Evolutionary conservation across 2,888 invertebrate genomes (phyloP).

Genomic region (Mimas tiliae): DNA sequence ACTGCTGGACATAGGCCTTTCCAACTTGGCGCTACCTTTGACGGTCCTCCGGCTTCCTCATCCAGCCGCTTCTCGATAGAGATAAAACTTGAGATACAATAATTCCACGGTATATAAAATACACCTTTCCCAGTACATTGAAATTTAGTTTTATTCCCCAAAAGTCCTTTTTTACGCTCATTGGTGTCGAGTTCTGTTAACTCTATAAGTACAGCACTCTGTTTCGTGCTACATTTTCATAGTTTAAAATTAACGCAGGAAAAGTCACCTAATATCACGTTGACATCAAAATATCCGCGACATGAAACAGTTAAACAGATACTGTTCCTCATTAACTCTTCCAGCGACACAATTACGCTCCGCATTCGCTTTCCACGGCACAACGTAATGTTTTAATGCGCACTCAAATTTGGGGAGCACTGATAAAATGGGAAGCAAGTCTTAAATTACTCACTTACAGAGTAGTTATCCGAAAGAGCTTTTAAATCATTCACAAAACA

Average conservation of each 20-base stretch:
- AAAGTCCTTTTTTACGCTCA: too few species aligned
- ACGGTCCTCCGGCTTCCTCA: too few species aligned
- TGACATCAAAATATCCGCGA: not conserved
- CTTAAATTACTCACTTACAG: constrained; percentile 85
- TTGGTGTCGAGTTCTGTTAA: too few species aligned
- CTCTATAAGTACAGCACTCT: too few species aligned
- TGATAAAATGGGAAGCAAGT: constrained; percentile 84
- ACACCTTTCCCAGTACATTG: too few species aligned
- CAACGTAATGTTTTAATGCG: constrained; percentile 79
- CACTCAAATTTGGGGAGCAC: constrained; percentile 83
- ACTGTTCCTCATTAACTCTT: constrained; percentile 22
- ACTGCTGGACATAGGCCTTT: too few species aligned
- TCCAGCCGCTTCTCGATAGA: too few species aligned
- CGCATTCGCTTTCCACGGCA: constrained; percentile 51
- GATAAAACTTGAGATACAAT: too few species aligned
- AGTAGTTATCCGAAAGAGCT: constrained; percentile 85
- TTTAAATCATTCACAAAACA: constrained; percentile 86
- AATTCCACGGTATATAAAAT: too few species aligned
- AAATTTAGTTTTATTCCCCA: too few species aligned
- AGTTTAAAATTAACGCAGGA: not conserved
- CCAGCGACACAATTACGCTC: constrained; percentile 31
- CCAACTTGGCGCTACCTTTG: too few species aligned
- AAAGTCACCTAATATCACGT: not conserved
- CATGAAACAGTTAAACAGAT: constrained; percentile 9
- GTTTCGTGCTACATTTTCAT: too few species aligned